Conservation (phyloP, 2,888 invertebrate genomes). For the Patella ulyssiponensis region DNA sequence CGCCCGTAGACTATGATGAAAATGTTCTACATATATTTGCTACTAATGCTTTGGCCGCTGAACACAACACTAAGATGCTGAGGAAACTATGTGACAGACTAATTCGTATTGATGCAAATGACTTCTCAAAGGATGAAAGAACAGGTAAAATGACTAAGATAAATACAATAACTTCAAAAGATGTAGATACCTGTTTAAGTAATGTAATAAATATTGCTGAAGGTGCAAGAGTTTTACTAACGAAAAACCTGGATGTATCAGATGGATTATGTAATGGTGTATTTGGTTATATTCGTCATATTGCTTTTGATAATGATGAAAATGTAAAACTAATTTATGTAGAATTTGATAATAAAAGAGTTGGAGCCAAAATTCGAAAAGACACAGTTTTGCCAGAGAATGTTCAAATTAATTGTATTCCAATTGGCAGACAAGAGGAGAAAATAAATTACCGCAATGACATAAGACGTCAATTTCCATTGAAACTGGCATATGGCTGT, state of each 20-base stretch:
- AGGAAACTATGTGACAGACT: neutral
- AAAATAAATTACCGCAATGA: constrained; percentile 11
- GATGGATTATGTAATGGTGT: neutral
- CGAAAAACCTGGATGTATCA: neutral
- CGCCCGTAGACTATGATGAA: constrained; percentile 20
- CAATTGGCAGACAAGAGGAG: constrained; percentile 19
- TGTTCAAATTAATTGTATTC: neutral
- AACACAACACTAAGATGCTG: constrained; percentile 23
- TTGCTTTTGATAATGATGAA: neutral
- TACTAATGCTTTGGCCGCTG: constrained; percentile 29
- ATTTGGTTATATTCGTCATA: constrained; percentile 21
- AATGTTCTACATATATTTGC: constrained; percentile 28
- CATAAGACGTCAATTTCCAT: constrained; percentile 24
- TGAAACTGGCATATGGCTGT: constrained; percentile 30
- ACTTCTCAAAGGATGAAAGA: constrained; percentile 25
- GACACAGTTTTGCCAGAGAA: constrained; percentile 6
- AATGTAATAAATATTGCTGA: neutral
- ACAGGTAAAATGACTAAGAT: constrained; percentile 21
- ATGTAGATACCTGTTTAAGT: constrained; percentile 10
- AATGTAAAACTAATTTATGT: constrained; percentile 13
- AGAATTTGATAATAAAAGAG: constrained; percentile 25
- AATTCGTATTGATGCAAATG: constrained; percentile 25
- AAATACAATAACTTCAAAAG: neutral
- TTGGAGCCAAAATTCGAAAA: constrained; percentile 13
- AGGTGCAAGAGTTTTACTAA: constrained; percentile 18